Evolutionary conservation across 1,140 invertebrate genomes (phyloP), one percentile per base, ranked within the genome.

Genomic region (Drosophila oshimai): DNA sequence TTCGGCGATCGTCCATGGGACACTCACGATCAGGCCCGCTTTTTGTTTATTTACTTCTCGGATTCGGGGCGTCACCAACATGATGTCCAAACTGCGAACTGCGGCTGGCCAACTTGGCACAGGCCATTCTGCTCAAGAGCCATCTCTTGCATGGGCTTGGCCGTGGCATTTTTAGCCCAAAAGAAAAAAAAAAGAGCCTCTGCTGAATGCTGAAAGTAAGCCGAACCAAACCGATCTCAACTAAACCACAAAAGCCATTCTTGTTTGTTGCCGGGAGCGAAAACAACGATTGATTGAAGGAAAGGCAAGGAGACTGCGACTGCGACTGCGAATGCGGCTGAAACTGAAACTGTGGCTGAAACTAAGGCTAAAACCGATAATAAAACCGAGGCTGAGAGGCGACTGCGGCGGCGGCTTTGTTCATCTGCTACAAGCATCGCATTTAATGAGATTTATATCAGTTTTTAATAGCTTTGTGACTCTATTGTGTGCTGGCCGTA

Each of bases 401-500:
- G 50, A 46, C 68, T 22, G 17, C 42, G 39, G 45, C 68, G 54
- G 54, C 55, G 76, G 77, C 77, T 83, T 83, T 83, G 79, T 83
- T 84, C 62, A 84, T 83, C 74, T 83, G 79, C 69, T 84, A 74
- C 74, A 83, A 84, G 74, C 79, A 84, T 84, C 80, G 71, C 80
- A 71, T 86, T 84, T 86, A 84, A 86, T 86, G 79, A 84, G 79
- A 84, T 84, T 84, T 84, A 79, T 84, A 84, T 86, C 75, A 84
- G 74, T 86, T 86, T 86, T 86, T 86, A 83, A 83, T 83, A 86
- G 79, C 80, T 86, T 86, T 86, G 80, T 84, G 70, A 75, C 74
- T 86, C 74, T 83, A 79, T 83, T 84, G 80, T 86, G 80, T 78
- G 76, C 15, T 20, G 18, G 17, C 50, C 50, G 17, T 75, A 70